Evolutionary conservation across 2,888 invertebrate genomes (phyloP).

Genomic region (Calliphora vomitoria): DNA sequence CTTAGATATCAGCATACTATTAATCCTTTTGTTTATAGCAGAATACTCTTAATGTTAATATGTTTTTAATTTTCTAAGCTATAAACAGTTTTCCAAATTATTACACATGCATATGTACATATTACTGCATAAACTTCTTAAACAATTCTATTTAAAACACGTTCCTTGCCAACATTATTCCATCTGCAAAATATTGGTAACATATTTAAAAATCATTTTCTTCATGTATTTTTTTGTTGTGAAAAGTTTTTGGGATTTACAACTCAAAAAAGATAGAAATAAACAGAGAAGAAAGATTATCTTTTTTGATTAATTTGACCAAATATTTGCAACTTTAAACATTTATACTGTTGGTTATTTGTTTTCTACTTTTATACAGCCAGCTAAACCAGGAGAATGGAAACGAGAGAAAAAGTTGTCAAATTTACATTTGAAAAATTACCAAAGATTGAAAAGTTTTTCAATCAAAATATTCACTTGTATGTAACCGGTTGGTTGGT

Average conservation of each 20-base stretch:
- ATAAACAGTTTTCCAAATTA: neutral
- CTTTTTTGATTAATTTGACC: slow-evolving; percentile 65
- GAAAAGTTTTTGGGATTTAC: neutral
- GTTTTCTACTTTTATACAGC: neutral
- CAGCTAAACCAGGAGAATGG: slow-evolving; percentile 4
- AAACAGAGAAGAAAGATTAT: slow-evolving; percentile 38
- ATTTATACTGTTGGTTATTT: slow-evolving; percentile 10
- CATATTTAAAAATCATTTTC: slow-evolving; percentile 1
- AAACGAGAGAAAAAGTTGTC: slow-evolving; percentile 56
- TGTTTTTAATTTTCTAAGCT: neutral
- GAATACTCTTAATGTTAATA: neutral
- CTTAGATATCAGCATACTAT: neutral
- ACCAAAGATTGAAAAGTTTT: slow-evolving; percentile 71
- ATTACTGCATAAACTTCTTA: neutral
- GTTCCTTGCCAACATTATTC: neutral
- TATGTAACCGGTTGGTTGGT: neutral
- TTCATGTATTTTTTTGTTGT: neutral
- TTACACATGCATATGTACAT: neutral
- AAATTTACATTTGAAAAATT: slow-evolving; percentile 68
- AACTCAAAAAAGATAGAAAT: neutral
- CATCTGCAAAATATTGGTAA: slow-evolving; percentile 10
- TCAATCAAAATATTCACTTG: slow-evolving; percentile 64
- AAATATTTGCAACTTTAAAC: slow-evolving; percentile 62
- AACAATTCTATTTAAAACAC: neutral
- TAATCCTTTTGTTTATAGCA: neutral